Evolutionary conservation across 2,797 vertebrate species (phyloP), one percentile per base, ranked within the genome.

Genomic region (Hydrophis major): DNA sequence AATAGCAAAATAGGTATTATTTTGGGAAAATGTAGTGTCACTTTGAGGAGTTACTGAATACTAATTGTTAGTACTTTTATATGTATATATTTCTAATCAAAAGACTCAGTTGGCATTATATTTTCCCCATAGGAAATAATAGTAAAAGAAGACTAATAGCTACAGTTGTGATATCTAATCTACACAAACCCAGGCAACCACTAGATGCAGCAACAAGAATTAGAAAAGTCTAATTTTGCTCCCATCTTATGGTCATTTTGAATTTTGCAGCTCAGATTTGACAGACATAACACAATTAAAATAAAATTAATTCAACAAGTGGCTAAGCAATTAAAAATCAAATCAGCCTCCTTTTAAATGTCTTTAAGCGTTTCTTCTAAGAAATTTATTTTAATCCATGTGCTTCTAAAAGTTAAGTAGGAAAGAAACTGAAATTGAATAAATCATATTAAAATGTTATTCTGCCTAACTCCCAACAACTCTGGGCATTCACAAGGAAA

Each of bases 271-370:
- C 69, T 74, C 69, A 74, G 69, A 74, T 37, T 37, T 74, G 16
- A 74, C 16, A 74, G 42, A 47, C 20, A 8, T 89, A 69, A 90
- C 59, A 32, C 74, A 87, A 91, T 93, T 94, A 91, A 94, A 95
- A 66, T 56, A 93, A 92, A 37, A 92, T 91, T 60, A 0, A 0
- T 25, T n/a, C 12, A 86, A 57, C 32, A 25, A 94, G 53, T 92
- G 93, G 94, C 88, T 47, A 91, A 95, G 27, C 56, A 88, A 50
- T 94, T 92, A 93, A 69, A 16, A 90, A 89, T 91, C 83, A 86
- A 89, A 93, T 42, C 27, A 32, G 47, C 74, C 86, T 93, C 47
- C 2, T 1, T 83, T 92, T 87, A 93, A 94, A 92, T 55, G 86
- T 37, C 32, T 25, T 78, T 28, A 50, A 50, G 27, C 3, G 8